A percentile compares a stretch with the other conserved stretches of the same genome.
phyloP scores from a whole-genome alignment of 2,888 invertebrate species.

The Erebia aethiops region DNA sequence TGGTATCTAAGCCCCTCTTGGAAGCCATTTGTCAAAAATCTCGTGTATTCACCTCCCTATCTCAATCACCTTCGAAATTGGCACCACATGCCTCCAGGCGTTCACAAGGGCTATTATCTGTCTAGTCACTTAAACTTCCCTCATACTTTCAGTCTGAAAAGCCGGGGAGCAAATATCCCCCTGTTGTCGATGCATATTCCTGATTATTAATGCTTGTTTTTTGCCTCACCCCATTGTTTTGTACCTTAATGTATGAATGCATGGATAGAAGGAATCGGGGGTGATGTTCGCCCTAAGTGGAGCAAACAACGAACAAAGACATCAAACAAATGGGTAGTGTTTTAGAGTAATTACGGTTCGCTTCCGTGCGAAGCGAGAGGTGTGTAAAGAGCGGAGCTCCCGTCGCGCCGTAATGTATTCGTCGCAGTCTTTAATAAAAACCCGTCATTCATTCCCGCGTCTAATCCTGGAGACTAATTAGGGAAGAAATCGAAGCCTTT shows the following conservation, averaged over 20 bases:
- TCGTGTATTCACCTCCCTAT: slow-evolving; percentile 24
- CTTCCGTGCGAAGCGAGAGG: slow-evolving; percentile 79
- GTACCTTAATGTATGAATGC: slow-evolving; percentile 71
- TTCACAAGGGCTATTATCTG: slow-evolving; percentile 53
- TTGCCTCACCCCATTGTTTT: slow-evolving; percentile 77
- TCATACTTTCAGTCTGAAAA: slow-evolving; percentile 65
- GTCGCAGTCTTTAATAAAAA: slow-evolving; percentile 47
- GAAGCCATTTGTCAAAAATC: slow-evolving; percentile 22
- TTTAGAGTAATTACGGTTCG: slow-evolving; percentile 82
- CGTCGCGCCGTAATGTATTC: slow-evolving; percentile 57
- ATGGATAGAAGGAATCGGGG: slow-evolving; percentile 73
- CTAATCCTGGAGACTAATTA: slow-evolving; percentile 44
- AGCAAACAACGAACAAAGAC: slow-evolving; percentile 82
- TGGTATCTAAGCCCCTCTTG: not conserved
- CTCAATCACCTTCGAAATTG: slow-evolving; percentile 30
- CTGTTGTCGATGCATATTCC: slow-evolving; percentile 77
- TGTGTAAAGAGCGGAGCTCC: slow-evolving; percentile 65
- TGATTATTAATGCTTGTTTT: slow-evolving; percentile 81
- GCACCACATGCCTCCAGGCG: slow-evolving; percentile 36
- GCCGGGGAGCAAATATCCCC: slow-evolving; percentile 54
- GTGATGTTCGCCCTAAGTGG: slow-evolving; percentile 80
- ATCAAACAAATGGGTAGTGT: slow-evolving; percentile 83
- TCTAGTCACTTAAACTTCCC: slow-evolving; percentile 66
- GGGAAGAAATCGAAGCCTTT: slow-evolving; percentile 39
- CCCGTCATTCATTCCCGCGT: slow-evolving; percentile 40